These are phyloP conservation scores for Clivina fossor DNA, from an alignment of 2,888 invertebrate species.

Conservation along the genomic window DNA sequence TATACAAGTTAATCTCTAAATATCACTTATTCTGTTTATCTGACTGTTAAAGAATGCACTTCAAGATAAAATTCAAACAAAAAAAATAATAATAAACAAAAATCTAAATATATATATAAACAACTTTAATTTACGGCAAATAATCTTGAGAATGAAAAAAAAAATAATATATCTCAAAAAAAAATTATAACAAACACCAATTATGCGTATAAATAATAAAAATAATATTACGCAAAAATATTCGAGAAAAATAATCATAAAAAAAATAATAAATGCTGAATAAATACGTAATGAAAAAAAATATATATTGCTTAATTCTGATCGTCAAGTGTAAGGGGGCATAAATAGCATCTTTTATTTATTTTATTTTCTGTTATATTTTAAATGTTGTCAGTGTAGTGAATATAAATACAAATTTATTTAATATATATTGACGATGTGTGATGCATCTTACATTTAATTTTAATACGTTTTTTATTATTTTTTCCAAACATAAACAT, in stretches of 20 bases:
- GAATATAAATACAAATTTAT: no score
- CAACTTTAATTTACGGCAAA: conserved; percentile 11
- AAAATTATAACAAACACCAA: conserved; percentile 33
- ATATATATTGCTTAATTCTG: no score
- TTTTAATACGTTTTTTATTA: no score
- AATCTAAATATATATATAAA: conserved; percentile 28
- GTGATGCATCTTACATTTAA: no score
- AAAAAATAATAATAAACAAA: conserved; percentile 26
- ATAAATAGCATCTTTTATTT: no score
- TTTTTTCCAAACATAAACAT: conserved; percentile 36
- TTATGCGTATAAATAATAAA: neutral
- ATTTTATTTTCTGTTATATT: no score
- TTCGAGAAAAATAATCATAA: no score
- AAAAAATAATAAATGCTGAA: conserved; percentile 1
- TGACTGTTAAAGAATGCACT: conserved; percentile 34
- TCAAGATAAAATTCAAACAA: conserved; percentile 32
- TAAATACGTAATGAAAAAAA: conserved; percentile 30
- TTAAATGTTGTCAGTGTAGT: no score
- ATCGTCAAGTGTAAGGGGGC: no score
- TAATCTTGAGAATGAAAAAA: conserved; percentile 8
- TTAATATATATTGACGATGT: no score
- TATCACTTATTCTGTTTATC: conserved; percentile 35
- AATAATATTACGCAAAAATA: no score
- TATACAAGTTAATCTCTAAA: conserved; percentile 30
- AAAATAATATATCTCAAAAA: conserved; percentile 27